Evolutionary conservation across 2,797 vertebrate genomes (phyloP).

Genomic region (Gymnocypris eckloni): DNA sequence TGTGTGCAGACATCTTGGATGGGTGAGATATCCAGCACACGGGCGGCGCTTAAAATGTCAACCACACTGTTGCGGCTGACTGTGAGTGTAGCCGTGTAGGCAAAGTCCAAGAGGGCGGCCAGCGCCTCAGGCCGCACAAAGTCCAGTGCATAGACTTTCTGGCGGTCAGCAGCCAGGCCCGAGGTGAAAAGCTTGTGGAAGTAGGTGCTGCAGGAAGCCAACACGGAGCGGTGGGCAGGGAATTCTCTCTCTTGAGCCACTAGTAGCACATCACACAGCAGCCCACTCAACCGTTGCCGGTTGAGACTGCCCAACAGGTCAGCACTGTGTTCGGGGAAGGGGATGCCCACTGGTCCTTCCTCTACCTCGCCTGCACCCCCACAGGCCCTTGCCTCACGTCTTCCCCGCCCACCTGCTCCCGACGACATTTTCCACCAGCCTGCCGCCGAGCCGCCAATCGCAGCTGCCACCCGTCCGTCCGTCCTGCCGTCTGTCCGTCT

Average conservation of each 20-base stretch:
- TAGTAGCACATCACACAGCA: slow-evolving; percentile 95
- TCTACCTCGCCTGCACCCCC: slow-evolving; percentile 77
- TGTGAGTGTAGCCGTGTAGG: slow-evolving; percentile 96
- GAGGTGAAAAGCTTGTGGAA: slow-evolving; percentile 99
- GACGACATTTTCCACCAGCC: slow-evolving; percentile 90
- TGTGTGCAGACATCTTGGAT: slow-evolving; percentile 95
- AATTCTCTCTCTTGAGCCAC: slow-evolving; percentile 92
- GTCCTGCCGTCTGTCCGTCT: slow-evolving; percentile 85
- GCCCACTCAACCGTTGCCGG: slow-evolving; percentile 91
- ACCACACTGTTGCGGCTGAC: slow-evolving; percentile 92
- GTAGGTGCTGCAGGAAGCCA: slow-evolving; percentile 96
- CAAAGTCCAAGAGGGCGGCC: slow-evolving; percentile 95
- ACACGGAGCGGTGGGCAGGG: slow-evolving; percentile 96
- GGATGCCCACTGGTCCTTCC: slow-evolving; percentile 97
- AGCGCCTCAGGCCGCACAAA: slow-evolving; percentile 92
- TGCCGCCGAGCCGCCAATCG: slow-evolving; percentile 85
- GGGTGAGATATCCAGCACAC: slow-evolving; percentile 92
- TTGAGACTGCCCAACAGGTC: slow-evolving; percentile 96
- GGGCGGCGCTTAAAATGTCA: slow-evolving; percentile 93
- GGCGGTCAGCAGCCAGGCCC: slow-evolving; percentile 91
- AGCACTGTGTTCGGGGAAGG: slow-evolving; percentile 96
- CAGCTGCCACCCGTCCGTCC: slow-evolving; percentile 84
- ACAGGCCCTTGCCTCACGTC: slow-evolving; percentile 71
- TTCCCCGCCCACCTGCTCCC: slow-evolving; percentile 84
- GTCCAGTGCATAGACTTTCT: slow-evolving; percentile 95